These are phyloP conservation scores for Poeciliopsis presidionis DNA, from an alignment of 2,797 vertebrate genomes.

Conservation along the genomic window DNA sequence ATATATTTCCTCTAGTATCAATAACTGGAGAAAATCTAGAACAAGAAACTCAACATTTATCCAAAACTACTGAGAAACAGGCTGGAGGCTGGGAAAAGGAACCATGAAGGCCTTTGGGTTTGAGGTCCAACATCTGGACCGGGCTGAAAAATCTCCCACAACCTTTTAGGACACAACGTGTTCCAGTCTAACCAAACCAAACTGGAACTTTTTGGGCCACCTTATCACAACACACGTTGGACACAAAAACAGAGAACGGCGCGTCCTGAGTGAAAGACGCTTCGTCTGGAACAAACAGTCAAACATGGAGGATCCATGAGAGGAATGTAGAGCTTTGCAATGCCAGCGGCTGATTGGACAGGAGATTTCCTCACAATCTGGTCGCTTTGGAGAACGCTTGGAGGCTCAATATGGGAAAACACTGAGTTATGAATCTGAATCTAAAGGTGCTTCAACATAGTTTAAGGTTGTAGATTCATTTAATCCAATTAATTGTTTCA, in stretches of 20 bases:
- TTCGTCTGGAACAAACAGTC: neutral
- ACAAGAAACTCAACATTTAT: neutral
- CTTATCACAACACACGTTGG: neutral
- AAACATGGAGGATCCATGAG: neutral
- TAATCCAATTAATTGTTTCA: too few species aligned
- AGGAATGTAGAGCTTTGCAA: neutral
- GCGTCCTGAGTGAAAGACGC: neutral
- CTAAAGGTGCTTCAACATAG: neutral
- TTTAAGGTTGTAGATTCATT: neutral
- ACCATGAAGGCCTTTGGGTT: neutral
- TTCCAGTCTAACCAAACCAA: neutral
- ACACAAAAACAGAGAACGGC: neutral
- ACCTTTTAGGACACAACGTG: neutral
- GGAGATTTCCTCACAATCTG: neutral
- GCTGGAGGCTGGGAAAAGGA: neutral
- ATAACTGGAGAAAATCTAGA: neutral
- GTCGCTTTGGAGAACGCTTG: neutral
- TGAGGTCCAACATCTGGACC: neutral
- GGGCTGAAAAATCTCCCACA: neutral
- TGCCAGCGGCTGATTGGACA: neutral
- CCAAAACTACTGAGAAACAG: neutral
- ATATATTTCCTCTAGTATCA: too few species aligned
- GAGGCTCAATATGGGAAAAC: neutral
- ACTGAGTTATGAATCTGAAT: neutral
- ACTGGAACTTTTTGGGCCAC: neutral